These are phyloP conservation scores for Kryptolebias ocellatus DNA, from an alignment of 2,797 vertebrate genomes.

Conservation along the genomic window DNA sequence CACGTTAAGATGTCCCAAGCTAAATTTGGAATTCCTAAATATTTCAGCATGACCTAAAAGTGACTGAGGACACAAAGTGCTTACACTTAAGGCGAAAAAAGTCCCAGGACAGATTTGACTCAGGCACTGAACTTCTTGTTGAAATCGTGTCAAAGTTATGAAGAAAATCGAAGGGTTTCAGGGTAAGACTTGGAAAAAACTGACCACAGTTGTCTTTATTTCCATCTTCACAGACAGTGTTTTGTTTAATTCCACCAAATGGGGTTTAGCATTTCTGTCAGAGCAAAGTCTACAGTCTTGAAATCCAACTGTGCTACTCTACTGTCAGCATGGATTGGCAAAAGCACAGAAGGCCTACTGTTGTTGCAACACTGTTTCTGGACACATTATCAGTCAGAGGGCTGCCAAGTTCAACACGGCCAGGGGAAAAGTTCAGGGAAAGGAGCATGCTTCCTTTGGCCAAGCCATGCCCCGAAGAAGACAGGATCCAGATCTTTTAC, in stretches of 20 bases:
- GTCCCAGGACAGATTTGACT: slow-evolving; percentile 60
- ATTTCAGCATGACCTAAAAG: slow-evolving; percentile 61
- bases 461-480: slow-evolving; percentile 38
- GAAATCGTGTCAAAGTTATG: slow-evolving; percentile 56
- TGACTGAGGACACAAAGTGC: slow-evolving; percentile 45
- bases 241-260: slow-evolving; percentile 76
- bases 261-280: slow-evolving; percentile 75
- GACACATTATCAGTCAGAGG: slow-evolving; percentile 63
- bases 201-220: slow-evolving; percentile 56
- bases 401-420: slow-evolving; percentile 69
- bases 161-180: slow-evolving; percentile 77
- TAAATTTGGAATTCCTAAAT: slow-evolving; percentile 51
- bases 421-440: slow-evolving; percentile 70
- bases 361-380: slow-evolving; percentile 56
- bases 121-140: slow-evolving; percentile 61
- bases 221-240: slow-evolving; percentile 65
- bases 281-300: slow-evolving; percentile 50
- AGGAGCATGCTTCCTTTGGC: slow-evolving; percentile 57
- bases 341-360: slow-evolving; percentile 46
- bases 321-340: slow-evolving; percentile 63
- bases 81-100: slow-evolving; percentile 43
- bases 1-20: slow-evolving; percentile 37
- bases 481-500: slow-evolving; percentile 51
- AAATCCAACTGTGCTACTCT: slow-evolving; percentile 62
- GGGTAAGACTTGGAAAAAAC: slow-evolving; percentile 81